Conservation (phyloP, 2,113 vertebrate species). For the Pollachius pollachius region DNA sequence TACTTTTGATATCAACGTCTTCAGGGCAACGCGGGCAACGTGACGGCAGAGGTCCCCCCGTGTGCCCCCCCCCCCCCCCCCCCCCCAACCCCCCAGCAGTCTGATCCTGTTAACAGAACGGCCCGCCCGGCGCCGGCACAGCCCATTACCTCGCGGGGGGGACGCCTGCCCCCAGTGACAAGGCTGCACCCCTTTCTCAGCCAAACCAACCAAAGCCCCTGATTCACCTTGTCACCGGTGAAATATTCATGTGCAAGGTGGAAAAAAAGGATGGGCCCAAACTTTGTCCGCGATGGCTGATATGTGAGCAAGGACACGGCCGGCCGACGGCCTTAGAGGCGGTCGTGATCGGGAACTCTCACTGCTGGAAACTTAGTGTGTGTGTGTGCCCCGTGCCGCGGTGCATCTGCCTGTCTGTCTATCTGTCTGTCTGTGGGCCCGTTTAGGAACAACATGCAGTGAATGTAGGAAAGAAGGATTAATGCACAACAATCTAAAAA, state of each 20-base stretch:
- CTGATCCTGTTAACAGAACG: conserved; percentile 58
- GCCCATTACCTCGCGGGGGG: conserved; percentile 60
- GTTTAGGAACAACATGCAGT: no score
- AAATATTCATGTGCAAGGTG: conserved; percentile 72
- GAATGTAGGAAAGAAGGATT: no score
- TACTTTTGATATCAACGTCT: conserved; percentile 62
- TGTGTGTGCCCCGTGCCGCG: background rate
- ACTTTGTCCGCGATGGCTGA: conserved; percentile 46
- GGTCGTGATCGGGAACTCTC: background rate
- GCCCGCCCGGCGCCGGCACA: conserved; percentile 44
- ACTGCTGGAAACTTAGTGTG: background rate
- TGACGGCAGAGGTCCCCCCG: conserved; percentile 16
- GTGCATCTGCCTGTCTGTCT: background rate
- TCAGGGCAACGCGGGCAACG: conserved; percentile 29
- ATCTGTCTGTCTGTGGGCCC: no score
- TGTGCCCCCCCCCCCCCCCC: conserved; percentile 9
- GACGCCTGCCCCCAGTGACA: conserved; percentile 70
- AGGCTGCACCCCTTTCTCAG: conserved; percentile 49
- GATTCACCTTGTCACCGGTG: conserved; percentile 71
- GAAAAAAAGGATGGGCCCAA: conserved; percentile 51
- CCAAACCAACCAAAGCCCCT: conserved; percentile 58
- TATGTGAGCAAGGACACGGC: conserved; percentile 50
- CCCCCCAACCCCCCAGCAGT: conserved; percentile 31
- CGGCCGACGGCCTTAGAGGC: background rate
- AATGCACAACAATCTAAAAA: no score